Conservation (phyloP, 2,113 vertebrate species). For the Melanerpes formicivorus region DNA sequence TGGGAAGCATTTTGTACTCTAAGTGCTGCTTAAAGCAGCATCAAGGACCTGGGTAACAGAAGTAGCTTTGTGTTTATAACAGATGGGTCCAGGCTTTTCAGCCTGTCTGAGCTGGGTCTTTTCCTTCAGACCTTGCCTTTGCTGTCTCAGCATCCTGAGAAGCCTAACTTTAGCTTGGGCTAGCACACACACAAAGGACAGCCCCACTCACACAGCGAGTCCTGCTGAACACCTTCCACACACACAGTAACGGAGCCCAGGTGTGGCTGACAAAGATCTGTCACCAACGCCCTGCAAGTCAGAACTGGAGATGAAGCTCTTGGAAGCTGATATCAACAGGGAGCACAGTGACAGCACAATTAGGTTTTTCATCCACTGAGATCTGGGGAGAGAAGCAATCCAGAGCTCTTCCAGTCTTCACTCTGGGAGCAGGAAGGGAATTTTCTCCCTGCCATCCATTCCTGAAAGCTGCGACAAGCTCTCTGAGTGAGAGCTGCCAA, state of each 20-base stretch:
- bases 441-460: neutral
- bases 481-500: neutral
- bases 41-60: neutral
- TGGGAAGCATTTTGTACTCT: neutral
- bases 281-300: constrained; percentile 7
- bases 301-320: neutral
- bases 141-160: neutral
- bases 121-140: neutral
- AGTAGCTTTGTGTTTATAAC: neutral
- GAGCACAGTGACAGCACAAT: constrained; percentile 20
- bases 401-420: neutral
- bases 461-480: neutral
- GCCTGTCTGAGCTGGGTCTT: neutral
- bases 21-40: neutral
- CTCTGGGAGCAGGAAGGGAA: neutral
- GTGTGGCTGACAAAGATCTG: neutral
- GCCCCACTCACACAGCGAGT: neutral
- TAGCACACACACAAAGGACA: neutral
- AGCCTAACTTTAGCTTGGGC: neutral
- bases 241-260: constrained; percentile 18
- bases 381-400: neutral
- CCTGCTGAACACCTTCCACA: neutral
- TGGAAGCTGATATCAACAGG: neutral
- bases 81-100: neutral
- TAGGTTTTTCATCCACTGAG: neutral